Base-by-base conservation (phyloP, 1,140 invertebrate species). In the Papilio polytes region DNA sequence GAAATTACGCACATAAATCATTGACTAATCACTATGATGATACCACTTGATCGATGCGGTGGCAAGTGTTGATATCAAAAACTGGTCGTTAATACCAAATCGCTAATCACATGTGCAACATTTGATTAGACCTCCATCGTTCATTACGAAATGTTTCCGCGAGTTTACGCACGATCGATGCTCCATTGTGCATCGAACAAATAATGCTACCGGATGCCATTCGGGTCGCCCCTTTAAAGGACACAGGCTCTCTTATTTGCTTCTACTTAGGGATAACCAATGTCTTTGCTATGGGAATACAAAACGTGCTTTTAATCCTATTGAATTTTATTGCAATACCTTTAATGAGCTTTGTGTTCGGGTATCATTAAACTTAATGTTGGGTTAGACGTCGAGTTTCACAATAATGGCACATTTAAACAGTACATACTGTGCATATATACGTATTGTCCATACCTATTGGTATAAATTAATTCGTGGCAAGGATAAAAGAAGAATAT, bases 181-280 rank as follows among this genome's bases (percentile, higher is more conserved):
- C 84, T 80, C 90, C 87, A 92, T 94, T 92, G 91, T 92, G 85
- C 86, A 85, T 85, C 86, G 83, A 85, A 92, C 89, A 91, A 92
- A 90, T 90, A 85, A 91, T 89, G 87, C 87, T 83, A 84, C 86
- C 86, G 87, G 87, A 89, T 89, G 87, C 89, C 88, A 91, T 89
- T 90, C 80, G 63, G 26, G 80, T 82, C 82, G 81, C 80, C 90
- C 91, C 80, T 94, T 91, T 85, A 91, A 86, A 89, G 89, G 87
- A 85, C 81, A 82, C 83, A 80, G 85, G 79, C 80, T 82, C 87
- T 86, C 85, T 87, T 90, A 90, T 92, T 91, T 91, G 88, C 89
- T 90, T 83, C 88, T 85, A 87, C 85, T 88, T 85, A 84, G 51
- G 36, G 63, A 36, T 48, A 53, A 82, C 56, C 78, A 56, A 74